Evolutionary conservation across 2,113 vertebrate species (phyloP), one percentile per base, ranked within the genome.

Genomic region (Poeciliopsis prolifica): DNA sequence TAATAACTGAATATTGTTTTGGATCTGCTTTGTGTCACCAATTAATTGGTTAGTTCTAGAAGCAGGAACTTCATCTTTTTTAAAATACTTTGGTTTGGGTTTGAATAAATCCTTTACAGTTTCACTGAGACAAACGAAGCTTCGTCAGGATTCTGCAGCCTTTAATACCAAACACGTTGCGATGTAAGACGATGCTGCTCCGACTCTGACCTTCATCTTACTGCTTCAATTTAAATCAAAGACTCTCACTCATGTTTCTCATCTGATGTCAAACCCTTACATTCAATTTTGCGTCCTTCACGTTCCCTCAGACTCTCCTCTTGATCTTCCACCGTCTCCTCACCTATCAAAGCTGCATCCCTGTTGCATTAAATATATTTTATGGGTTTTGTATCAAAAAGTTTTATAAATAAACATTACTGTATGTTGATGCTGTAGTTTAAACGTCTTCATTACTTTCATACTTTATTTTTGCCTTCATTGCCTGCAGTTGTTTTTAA

Each of bases 381-480:
- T 54, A 54, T 6, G 17, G 5, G 17, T 54, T 54, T 54, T 22
- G 17, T 24, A n/a, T 40, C 70, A 44, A 37, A 44, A 31, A 70
- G 61, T 63, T 42, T 28, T 54, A 1, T 17, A 29, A 28, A 35
- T 37, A 40, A 76, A 54, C 66, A 42, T 70, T 17, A 58, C 63
- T 70, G 33, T 68, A 61, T 72, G 54, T 74, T 8, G 12, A 44
- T 1, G 0, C 62, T 54, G 6, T 33, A 60, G 66, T 79, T 64
- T 33, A 33, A 54, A 82, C 33, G 42, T 75, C 14, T 29, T 54
- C 31, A 35, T 51, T 28, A 3, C 54, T 42, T 60, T 71, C 35
- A 37, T 82, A 33, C 69, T 74, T 26, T 58, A 12, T 74, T 60
- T 26, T 35, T 28, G 44, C n/a, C 61, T 65, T 62, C 4, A 37